Evolutionary conservation across 2,797 vertebrate genomes (phyloP).

Genomic region (Sebastes nivosus): DNA sequence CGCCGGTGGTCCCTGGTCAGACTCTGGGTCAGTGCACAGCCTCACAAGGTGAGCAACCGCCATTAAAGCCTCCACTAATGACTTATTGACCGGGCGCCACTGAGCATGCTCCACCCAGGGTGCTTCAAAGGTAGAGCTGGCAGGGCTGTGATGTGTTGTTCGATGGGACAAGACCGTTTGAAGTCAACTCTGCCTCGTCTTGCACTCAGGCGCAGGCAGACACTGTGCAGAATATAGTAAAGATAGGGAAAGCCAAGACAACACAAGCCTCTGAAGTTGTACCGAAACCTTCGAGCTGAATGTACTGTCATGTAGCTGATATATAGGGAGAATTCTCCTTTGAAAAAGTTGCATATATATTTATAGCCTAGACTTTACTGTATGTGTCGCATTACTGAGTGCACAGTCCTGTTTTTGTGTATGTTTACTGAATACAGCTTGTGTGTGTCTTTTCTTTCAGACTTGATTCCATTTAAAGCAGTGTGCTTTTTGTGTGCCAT

Average conservation of each 20-base stretch:
- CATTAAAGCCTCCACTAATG: constrained; percentile 67
- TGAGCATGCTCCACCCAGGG: constrained; percentile 66
- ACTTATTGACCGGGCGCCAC: constrained; percentile 73
- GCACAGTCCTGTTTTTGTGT: not conserved
- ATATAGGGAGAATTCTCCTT: not conserved
- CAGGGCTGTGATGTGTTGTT: constrained; percentile 44
- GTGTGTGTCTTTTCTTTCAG: constrained; percentile 4
- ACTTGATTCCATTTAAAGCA: constrained; percentile 1
- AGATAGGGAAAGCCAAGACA: constrained; percentile 20
- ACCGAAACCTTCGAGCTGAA: not conserved
- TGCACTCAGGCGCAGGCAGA: constrained; percentile 23
- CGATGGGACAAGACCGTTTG: constrained; percentile 46
- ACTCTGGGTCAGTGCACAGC: constrained; percentile 67
- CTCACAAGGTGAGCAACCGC: constrained; percentile 66
- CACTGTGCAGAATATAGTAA: constrained; percentile 9
- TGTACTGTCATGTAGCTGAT: not conserved
- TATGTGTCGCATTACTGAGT: constrained; percentile 1
- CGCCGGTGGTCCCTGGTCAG: constrained; percentile 12
- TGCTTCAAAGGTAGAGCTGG: constrained; percentile 58
- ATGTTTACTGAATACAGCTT: constrained; percentile 12
- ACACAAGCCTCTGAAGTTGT: constrained; percentile 7
- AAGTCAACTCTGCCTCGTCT: constrained; percentile 43
- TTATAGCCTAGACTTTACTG: not conserved
- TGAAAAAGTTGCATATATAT: constrained; percentile 7
- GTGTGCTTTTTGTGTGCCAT: not conserved